Evolutionary conservation across 2,888 invertebrate species (phyloP).

Genomic region (Stictocephala bisonia): DNA sequence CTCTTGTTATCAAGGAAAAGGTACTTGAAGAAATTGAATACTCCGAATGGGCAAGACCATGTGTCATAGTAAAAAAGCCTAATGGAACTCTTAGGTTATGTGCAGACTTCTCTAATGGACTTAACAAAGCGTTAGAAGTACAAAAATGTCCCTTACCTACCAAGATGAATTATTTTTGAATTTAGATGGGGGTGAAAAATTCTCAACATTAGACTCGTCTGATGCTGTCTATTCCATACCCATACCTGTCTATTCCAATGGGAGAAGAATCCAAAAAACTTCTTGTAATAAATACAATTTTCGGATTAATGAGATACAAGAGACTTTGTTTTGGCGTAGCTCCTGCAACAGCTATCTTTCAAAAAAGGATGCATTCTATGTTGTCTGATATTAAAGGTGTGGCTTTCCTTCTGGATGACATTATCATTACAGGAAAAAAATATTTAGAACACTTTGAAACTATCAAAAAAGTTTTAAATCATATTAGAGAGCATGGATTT

Average conservation of each 20-base stretch:
- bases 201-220: neutral
- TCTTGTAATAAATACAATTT: neutral
- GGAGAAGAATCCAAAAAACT: neutral
- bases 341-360: neutral
- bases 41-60: slow-evolving; percentile 28
- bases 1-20: neutral
- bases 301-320: slow-evolving; percentile 8
- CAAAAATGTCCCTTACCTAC: too few species aligned
- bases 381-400: neutral
- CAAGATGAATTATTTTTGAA: too few species aligned
- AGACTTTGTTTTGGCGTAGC: slow-evolving; percentile 22
- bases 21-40: slow-evolving; percentile 31
- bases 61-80: neutral
- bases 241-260: slow-evolving; percentile 1
- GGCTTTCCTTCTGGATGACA: slow-evolving; percentile 1
- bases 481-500: neutral
- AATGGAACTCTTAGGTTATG: neutral
- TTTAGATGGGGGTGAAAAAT: neutral
- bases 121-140: too few species aligned
- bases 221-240: too few species aligned
- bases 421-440: neutral
- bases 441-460: neutral
- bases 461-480: neutral
- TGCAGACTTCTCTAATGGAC: neutral
- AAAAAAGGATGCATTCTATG: neutral